Conservation (phyloP, 2,113 vertebrate genomes). For the Gulo gulo region DNA sequence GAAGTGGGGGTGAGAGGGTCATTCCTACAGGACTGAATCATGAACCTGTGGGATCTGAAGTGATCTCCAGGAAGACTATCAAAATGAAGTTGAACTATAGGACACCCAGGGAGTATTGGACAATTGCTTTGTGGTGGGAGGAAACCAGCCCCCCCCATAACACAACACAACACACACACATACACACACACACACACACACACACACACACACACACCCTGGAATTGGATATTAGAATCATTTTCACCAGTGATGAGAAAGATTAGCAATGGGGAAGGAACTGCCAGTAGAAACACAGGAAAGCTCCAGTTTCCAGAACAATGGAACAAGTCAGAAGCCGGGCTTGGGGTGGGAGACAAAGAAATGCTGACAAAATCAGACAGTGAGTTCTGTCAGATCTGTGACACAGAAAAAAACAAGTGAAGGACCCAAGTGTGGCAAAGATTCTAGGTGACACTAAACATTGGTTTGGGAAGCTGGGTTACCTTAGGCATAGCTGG, state of each 20-base stretch:
- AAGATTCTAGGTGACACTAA: not conserved
- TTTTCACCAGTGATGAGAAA: not conserved
- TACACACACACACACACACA: not conserved
- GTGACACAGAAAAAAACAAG: not conserved
- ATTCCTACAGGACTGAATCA: not conserved
- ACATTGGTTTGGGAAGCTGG: not conserved
- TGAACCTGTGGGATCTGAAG: not conserved
- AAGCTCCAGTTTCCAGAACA: not conserved
- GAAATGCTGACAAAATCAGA: not conserved
- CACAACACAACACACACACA: not conserved
- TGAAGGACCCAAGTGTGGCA: not conserved
- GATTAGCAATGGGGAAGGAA: not conserved
- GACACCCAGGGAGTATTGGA: not conserved
- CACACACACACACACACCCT: not conserved
- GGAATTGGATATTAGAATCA: not conserved
- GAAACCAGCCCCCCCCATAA: not conserved
- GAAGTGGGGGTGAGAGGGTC: not conserved
- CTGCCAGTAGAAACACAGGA: not conserved
- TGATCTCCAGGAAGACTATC: not conserved
- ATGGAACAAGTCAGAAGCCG: constrained; percentile 9
- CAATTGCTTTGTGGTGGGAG: not conserved
- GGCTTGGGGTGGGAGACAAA: not conserved
- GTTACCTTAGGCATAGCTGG: not conserved
- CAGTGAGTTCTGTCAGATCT: not conserved
- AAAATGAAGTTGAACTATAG: not conserved